Evolutionary conservation across 2,113 vertebrate species (phyloP).

Genomic region (Xyliphius kryptos): DNA sequence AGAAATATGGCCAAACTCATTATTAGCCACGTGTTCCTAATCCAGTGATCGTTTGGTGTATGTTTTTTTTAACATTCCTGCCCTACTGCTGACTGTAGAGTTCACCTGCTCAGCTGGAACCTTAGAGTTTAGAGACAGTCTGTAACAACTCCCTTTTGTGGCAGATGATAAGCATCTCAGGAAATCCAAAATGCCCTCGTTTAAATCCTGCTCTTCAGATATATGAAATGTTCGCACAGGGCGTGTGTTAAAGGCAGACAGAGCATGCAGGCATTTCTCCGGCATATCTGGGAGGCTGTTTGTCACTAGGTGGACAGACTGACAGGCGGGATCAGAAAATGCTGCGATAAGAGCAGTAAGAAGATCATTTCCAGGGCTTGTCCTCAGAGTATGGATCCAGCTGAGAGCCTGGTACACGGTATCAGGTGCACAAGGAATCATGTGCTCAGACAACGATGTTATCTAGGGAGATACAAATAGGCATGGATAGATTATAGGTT

Average conservation of each 20-base stretch:
- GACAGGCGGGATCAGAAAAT: slow-evolving; percentile 55
- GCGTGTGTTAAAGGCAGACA: slow-evolving; percentile 43
- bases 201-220: slow-evolving; percentile 33
- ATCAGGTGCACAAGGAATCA: slow-evolving; percentile 54
- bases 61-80: too few species aligned
- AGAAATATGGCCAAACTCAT: too few species aligned
- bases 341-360: slow-evolving; percentile 47
- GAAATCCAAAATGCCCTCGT: slow-evolving; percentile 34
- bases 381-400: slow-evolving; percentile 59
- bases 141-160: slow-evolving; percentile 57
- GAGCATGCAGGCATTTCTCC: slow-evolving; percentile 37
- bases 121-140: slow-evolving; percentile 35
- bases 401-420: slow-evolving; percentile 52
- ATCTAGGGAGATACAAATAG: slow-evolving; percentile 39
- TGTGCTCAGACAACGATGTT: slow-evolving; percentile 51
- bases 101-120: slow-evolving; percentile 42
- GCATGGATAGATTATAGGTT: background rate
- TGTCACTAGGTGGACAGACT: slow-evolving; percentile 54
- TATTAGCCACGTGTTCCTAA: too few species aligned
- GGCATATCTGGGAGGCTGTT: slow-evolving; percentile 45
- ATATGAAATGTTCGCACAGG: slow-evolving; percentile 54
- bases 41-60: too few species aligned
- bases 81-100: too few species aligned
- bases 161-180: slow-evolving; percentile 48
- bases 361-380: slow-evolving; percentile 53